Percentiles rank a stretch among this genome's conserved stretches.
These are phyloP conservation scores for Zootermopsis nevadensis DNA, from an alignment of 2,888 invertebrate species.

Conservation along the genomic window DNA sequence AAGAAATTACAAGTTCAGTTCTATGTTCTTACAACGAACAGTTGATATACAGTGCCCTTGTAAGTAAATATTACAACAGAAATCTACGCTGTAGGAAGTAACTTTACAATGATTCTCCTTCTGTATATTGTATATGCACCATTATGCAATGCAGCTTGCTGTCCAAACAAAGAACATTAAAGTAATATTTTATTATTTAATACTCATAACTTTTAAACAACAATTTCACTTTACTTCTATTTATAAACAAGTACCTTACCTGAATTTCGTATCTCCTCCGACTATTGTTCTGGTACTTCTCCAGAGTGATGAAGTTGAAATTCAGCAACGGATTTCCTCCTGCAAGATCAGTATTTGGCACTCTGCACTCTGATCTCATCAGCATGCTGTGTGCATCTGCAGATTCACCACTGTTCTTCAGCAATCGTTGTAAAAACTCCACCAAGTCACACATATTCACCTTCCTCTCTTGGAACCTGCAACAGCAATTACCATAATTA, in stretches of 20 bases:
- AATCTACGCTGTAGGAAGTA: too few species aligned
- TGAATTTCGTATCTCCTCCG: constrained; percentile 77
- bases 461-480: constrained; percentile 73
- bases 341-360: not conserved
- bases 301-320: constrained; percentile 66
- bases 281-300: constrained; percentile 69
- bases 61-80: too few species aligned
- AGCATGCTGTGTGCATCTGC: not conserved
- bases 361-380: not conserved
- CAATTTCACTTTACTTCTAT: too few species aligned
- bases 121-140: too few species aligned
- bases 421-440: constrained; percentile 76
- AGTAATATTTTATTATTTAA: too few species aligned
- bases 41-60: too few species aligned
- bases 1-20: too few species aligned
- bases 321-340: not conserved
- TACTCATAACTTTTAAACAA: too few species aligned
- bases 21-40: too few species aligned
- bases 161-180: too few species aligned
- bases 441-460: constrained; percentile 72
- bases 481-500: not conserved
- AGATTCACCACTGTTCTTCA: constrained; percentile 55
- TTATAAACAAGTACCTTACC: constrained; percentile 62
- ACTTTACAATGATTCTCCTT: too few species aligned
- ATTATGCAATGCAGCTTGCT: too few species aligned